Base-by-base conservation (phyloP, 1,140 invertebrate genomes). In the Apocrypta bakeri region DNA sequence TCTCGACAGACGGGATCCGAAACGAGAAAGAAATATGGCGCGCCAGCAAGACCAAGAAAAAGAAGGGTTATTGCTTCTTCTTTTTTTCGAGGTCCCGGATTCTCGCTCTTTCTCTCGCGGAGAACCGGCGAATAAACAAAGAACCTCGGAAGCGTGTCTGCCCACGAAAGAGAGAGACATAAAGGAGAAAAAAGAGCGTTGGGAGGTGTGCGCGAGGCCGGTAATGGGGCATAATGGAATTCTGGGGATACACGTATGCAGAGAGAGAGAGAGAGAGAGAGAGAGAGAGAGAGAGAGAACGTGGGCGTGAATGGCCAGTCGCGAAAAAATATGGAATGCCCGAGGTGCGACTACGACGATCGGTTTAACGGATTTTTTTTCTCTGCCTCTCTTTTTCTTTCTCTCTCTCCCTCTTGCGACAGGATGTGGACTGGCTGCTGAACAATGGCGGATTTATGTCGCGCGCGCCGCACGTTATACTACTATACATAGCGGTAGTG, bases 151-250 rank as follows among this genome's bases (percentile, higher is more conserved):
- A 87, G 84, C 83, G 84, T 84, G 85, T 56, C 48, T 56, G 48
- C 48, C 48, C 11, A 14, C 48, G 69, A 71, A 29, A 61, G 68
- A 56, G 56, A 31, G 69, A 31, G 42, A 48, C 56, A 24, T 63
- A 9, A 33, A 40, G 42, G 12, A 37, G 9, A 37, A 37, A 9
- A 9, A 37, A 37, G 33, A 4, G 9, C 9, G 9, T 9, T 4
- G 64, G 42, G 80, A 14, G 81, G 76, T 74, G 63, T 33, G 21
- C 68, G 33, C 84, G 64, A 83, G 78, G 82, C 84, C 84, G 77
- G 84, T 87, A 89, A 88, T 88, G 85, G 86, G 86, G 79, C 84
- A 85, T 87, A 88, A 90, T 88, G 86, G 87, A 87, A 89, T 89
- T 89, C 86, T 81, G 79, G 69, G 63, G 64, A 56, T 56, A 56